Percentiles rank a stretch among this genome's conserved stretches.
Evolutionary conservation across 1,140 invertebrate species (phyloP).

Genomic region (Globodera ellingtonae): DNA sequence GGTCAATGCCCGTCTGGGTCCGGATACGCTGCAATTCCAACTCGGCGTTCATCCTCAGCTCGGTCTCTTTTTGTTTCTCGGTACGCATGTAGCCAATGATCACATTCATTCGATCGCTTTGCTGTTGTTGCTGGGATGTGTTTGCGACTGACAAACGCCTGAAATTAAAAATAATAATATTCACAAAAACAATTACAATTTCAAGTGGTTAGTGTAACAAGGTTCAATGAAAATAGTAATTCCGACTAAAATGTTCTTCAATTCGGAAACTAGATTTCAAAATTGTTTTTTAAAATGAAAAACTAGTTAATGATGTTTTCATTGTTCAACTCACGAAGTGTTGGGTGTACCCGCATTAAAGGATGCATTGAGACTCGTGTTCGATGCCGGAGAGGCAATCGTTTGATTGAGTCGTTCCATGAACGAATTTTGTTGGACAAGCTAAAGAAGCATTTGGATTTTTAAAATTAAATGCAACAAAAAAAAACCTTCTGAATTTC

Average conservation of each 20-base stretch:
- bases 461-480: conserved; percentile 10
- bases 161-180: background rate
- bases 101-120: conserved; percentile 20
- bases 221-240: background rate
- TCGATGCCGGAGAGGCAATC: conserved; percentile 13
- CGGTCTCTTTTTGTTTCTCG: conserved; percentile 40
- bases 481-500: conserved; percentile 39
- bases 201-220: background rate
- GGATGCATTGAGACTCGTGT: conserved; percentile 11
- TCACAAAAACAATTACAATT: background rate
- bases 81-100: conserved; percentile 40
- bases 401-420: conserved; percentile 32
- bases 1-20: conserved; percentile 32
- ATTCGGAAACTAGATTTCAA: no score
- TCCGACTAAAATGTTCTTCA: background rate
- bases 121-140: conserved; percentile 15
- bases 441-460: conserved; percentile 10
- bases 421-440: conserved; percentile 20
- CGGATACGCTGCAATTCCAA: conserved; percentile 37
- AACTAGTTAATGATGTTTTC: no score
- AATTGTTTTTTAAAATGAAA: no score
- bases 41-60: conserved; percentile 40
- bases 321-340: background rate
- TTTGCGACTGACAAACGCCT: conserved; percentile 20
- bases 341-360: conserved; percentile 10